Conservation (phyloP, 1,140 invertebrate genomes). For the Spodoptera litura region DNA sequence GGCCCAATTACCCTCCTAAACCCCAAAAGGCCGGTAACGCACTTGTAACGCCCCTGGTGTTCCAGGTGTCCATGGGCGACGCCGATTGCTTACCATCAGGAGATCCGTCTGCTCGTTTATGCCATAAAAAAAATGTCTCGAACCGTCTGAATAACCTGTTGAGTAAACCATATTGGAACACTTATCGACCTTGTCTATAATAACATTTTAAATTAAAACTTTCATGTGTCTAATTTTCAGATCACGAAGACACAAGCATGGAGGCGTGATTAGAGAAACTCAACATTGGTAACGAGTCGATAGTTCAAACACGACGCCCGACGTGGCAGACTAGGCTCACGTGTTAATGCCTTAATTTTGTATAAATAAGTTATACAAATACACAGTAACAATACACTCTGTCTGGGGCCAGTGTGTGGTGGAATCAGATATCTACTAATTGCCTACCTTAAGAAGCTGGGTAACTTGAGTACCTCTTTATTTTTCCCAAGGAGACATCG, state of each 20-base stretch:
- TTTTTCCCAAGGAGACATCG: conserved; percentile 58
- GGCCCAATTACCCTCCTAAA: too few species aligned
- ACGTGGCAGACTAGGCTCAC: not conserved
- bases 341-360: conserved; percentile 18
- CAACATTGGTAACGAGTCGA: not conserved
- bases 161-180: not conserved
- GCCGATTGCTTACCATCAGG: too few species aligned
- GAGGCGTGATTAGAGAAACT: conserved; percentile 27
- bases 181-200: not conserved
- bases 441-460: conserved; percentile 13
- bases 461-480: conserved; percentile 59
- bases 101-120: too few species aligned
- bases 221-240: conserved; percentile 38
- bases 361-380: conserved; percentile 36
- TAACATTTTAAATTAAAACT: conserved; percentile 6
- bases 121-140: too few species aligned
- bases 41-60: too few species aligned
- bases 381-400: conserved; percentile 32
- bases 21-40: too few species aligned
- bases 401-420: conserved; percentile 10
- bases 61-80: too few species aligned
- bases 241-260: conserved; percentile 9
- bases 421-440: conserved; percentile 42
- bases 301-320: not conserved
- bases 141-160: too few species aligned